Conservation (phyloP, 2,888 invertebrate genomes). For the Leptinotarsa juncta region DNA sequence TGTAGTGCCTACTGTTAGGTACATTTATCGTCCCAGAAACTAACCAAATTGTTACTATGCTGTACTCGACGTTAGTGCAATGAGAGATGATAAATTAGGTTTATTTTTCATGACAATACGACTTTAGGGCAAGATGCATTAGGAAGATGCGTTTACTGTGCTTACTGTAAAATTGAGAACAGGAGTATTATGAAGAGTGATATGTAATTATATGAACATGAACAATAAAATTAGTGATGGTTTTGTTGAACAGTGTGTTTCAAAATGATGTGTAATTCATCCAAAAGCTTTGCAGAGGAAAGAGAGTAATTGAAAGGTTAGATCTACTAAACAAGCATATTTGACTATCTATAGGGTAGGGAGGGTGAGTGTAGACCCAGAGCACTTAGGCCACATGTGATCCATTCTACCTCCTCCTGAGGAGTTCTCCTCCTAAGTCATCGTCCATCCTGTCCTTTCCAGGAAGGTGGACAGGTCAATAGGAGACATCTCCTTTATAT, state of each 20-base stretch:
- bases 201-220: constrained; percentile 54
- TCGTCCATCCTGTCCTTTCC: too few relatives aligned
- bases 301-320: too few relatives aligned
- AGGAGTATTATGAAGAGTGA: constrained; percentile 60
- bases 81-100: constrained; percentile 45
- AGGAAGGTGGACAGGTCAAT: too few relatives aligned
- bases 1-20: constrained; percentile 11
- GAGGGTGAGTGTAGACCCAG: too few relatives aligned
- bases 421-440: too few relatives aligned
- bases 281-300: background rate
- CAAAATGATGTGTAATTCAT: constrained; percentile 4
- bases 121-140: constrained; percentile 56
- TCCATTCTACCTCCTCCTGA: too few relatives aligned
- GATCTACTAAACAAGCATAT: too few relatives aligned
- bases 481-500: too few relatives aligned
- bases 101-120: constrained; percentile 62
- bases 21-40: constrained; percentile 27
- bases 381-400: too few relatives aligned
- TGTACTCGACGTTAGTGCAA: constrained; percentile 47
- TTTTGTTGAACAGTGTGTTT: constrained; percentile 50
- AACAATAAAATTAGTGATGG: constrained; percentile 57
- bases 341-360: too few relatives aligned
- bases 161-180: constrained; percentile 47
- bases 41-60: constrained; percentile 43
- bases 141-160: constrained; percentile 50